phyloP scores from a whole-genome alignment of 2,113 vertebrate species.

The Pogonocichla stellata region DNA sequence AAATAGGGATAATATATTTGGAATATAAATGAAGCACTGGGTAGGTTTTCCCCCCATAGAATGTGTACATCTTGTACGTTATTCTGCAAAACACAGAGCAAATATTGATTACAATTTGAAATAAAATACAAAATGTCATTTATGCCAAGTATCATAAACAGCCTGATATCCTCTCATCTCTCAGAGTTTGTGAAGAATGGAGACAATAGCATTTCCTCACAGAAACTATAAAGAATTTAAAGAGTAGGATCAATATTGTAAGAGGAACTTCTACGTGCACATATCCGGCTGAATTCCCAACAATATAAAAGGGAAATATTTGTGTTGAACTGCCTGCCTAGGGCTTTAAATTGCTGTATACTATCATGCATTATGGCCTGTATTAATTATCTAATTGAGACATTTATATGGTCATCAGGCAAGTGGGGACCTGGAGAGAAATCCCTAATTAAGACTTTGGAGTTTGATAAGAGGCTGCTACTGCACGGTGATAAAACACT shows the following conservation, averaged over 20 bases:
- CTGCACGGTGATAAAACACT: conserved; percentile 28
- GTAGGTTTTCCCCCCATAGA: neutral
- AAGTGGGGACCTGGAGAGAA: neutral
- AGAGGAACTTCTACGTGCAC: neutral
- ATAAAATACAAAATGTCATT: neutral
- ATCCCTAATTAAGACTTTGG: conserved; percentile 19
- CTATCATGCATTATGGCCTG: neutral
- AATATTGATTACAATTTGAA: conserved; percentile 1
- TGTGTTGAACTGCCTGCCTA: neutral
- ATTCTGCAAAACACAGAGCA: neutral
- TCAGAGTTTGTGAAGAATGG: neutral
- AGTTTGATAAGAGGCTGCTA: neutral
- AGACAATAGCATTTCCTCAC: neutral
- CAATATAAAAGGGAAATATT: neutral
- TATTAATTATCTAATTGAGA: conserved; percentile 54
- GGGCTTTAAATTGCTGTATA: conserved; percentile 6
- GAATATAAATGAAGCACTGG: neutral
- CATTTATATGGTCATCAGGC: conserved; percentile 51
- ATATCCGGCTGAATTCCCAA: neutral
- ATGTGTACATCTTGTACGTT: neutral
- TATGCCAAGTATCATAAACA: neutral
- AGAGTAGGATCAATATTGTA: neutral
- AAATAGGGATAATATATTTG: neutral
- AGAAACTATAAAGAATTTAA: neutral
- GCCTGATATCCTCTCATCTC: neutral